Percentiles rank a stretch among this genome's conserved stretches.
Evolutionary conservation across 2,888 invertebrate species (phyloP).

Genomic region (Lamproptera curius): DNA sequence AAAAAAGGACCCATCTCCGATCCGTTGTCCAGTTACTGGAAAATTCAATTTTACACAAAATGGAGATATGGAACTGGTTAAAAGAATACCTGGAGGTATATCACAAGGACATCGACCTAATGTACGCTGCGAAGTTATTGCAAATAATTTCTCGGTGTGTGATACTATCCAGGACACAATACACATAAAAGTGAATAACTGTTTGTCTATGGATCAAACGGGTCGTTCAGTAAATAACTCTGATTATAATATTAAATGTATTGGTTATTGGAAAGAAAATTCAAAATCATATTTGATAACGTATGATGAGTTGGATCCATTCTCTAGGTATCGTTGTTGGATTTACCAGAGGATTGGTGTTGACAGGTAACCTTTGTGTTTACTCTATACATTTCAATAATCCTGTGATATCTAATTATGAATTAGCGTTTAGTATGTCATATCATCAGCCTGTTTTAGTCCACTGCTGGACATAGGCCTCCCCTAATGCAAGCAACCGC

Average conservation of each 20-base stretch:
- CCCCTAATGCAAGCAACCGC: no score
- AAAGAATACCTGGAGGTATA: slow-evolving; percentile 96
- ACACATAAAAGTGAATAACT: slow-evolving; percentile 96
- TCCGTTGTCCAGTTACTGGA: slow-evolving; percentile 97
- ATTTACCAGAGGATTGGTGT: slow-evolving; percentile 97
- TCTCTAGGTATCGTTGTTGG: slow-evolving; percentile 98
- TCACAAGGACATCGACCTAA: slow-evolving; percentile 96
- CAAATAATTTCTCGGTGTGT: slow-evolving; percentile 97
- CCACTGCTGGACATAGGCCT: no score
- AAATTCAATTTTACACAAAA: slow-evolving; percentile 96
- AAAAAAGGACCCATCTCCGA: slow-evolving; percentile 92
- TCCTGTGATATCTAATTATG: no score
- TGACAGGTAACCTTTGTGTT: no score
- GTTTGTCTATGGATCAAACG: slow-evolving; percentile 96
- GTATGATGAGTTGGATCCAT: slow-evolving; percentile 96
- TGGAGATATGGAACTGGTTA: slow-evolving; percentile 94
- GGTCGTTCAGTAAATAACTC: slow-evolving; percentile 97
- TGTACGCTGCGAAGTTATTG: slow-evolving; percentile 93
- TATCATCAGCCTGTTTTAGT: no score
- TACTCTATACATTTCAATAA: no score
- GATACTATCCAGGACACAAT: slow-evolving; percentile 97
- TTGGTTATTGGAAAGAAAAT: slow-evolving; percentile 99
- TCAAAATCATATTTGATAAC: slow-evolving; percentile 97
- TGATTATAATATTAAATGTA: slow-evolving; percentile 97
- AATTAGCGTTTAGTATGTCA: no score